These are phyloP conservation scores for Protonemura montana DNA, from an alignment of 2,888 invertebrate genomes.

Conservation along the genomic window DNA sequence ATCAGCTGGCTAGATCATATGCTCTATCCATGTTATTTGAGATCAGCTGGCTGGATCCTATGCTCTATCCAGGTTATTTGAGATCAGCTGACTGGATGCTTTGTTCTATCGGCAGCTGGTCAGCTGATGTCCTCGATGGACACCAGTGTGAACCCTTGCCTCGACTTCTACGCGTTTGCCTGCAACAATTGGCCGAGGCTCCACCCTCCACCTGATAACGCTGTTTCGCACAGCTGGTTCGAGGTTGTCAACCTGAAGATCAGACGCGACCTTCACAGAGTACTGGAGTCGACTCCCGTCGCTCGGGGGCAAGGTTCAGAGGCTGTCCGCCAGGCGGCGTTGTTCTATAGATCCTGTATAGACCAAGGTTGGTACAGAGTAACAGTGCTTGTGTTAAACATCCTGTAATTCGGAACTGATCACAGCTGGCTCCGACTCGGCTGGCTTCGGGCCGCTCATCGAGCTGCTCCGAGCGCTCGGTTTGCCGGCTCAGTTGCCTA, in stretches of 20 bases:
- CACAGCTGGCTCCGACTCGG: background rate
- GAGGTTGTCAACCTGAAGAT: background rate
- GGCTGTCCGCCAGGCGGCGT: conserved; percentile 25
- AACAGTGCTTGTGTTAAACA: background rate
- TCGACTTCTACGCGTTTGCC: conserved; percentile 44
- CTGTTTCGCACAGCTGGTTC: conserved; percentile 35
- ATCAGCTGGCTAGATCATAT: too few relatives aligned
- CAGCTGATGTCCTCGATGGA: conserved; percentile 44
- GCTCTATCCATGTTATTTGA: too few relatives aligned
- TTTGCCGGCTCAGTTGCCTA: background rate
- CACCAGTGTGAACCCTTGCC: conserved; percentile 35
- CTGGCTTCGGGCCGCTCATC: background rate
- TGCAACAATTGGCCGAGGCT: conserved; percentile 41
- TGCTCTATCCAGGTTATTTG: too few relatives aligned
- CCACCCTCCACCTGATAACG: conserved; percentile 18
- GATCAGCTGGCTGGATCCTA: too few relatives aligned
- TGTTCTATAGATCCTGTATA: background rate
- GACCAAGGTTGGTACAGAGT: conserved; percentile 7
- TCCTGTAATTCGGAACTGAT: too few relatives aligned
- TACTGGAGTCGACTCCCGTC: background rate
- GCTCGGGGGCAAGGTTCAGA: background rate
- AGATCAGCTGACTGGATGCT: too few relatives aligned
- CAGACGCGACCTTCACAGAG: background rate
- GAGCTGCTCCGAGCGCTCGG: background rate
- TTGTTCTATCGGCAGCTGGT: too few relatives aligned